Conservation (phyloP, 2,888 invertebrate species). For the Eupithecia exiguata region DNA sequence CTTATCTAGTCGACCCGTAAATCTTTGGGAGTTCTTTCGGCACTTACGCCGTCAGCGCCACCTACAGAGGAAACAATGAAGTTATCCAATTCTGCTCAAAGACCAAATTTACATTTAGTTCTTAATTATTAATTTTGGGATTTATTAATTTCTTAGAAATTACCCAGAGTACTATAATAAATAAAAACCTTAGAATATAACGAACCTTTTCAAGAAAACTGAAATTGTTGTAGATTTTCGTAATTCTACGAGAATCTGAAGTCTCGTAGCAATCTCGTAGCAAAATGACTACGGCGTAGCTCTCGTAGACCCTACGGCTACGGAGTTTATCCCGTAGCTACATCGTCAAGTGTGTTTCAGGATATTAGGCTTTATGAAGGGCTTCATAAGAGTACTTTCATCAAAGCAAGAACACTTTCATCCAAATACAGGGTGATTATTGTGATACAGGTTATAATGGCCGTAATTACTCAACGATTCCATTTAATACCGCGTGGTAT, state of each 20-base stretch:
- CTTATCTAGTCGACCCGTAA: too few species aligned
- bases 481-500: conserved; percentile 8
- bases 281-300: conserved; percentile 9
- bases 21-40: too few species aligned
- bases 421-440: not conserved
- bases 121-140: too few species aligned
- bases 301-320: conserved; percentile 8
- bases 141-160: too few species aligned
- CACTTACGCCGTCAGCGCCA: too few species aligned
- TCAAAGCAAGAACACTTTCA: conserved; percentile 8
- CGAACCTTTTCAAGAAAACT: not conserved
- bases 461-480: conserved; percentile 17
- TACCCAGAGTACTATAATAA: too few species aligned
- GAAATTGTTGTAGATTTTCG: not conserved
- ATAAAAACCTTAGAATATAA: too few species aligned
- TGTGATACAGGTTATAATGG: not conserved
- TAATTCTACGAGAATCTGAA: not conserved
- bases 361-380: conserved; percentile 3
- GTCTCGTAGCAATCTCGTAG: conserved; percentile 4
- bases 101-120: too few species aligned
- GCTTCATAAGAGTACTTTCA: conserved; percentile 6
- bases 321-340: not conserved
- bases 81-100: too few species aligned
- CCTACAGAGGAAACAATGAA: too few species aligned
- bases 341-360: conserved; percentile 1